A percentile compares a stretch with the other conserved stretches of the same genome.
Conservation (phyloP, 2,797 vertebrate genomes). For the Trachurus trachurus region DNA sequence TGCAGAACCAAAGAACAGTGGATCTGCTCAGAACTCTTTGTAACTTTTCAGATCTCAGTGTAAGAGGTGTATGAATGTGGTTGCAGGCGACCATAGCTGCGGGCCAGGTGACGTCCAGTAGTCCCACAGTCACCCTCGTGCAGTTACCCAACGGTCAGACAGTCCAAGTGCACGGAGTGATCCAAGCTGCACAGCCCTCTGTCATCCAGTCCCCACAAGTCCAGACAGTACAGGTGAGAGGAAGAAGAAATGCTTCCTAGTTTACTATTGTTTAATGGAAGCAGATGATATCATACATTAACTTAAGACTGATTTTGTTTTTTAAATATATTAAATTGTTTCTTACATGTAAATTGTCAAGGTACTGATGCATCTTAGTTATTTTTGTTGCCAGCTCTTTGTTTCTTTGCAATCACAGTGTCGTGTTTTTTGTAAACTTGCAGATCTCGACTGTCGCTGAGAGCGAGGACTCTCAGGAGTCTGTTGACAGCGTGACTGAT, state of each 20-base stretch:
- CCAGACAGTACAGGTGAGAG: slow-evolving; percentile 95
- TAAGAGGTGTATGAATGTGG: background rate
- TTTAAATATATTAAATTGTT: background rate
- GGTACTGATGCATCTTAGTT: background rate
- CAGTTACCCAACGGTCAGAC: slow-evolving; percentile 99
- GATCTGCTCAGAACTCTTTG: background rate
- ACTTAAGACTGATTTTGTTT: background rate
- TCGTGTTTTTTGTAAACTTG: background rate
- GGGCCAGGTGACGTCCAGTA: slow-evolving; percentile 91
- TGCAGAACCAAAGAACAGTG: background rate
- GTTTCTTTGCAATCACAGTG: background rate
- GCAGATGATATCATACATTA: background rate
- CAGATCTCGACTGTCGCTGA: slow-evolving; percentile 98
- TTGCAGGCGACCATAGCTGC: slow-evolving; percentile 93
- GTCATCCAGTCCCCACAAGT: slow-evolving; percentile 99
- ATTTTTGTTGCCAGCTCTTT: background rate
- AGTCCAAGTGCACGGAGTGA: slow-evolving; percentile 98
- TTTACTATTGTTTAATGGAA: background rate
- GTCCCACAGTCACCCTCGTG: slow-evolving; percentile 95
- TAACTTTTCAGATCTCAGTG: background rate
- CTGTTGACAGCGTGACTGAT: slow-evolving; percentile 98
- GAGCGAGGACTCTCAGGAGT: slow-evolving; percentile 99
- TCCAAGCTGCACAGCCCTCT: slow-evolving; percentile 97
- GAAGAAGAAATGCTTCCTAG: background rate
- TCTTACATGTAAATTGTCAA: background rate